Conservation (phyloP, 2,797 vertebrate species). For the Silurus lanzhouensis region DNA sequence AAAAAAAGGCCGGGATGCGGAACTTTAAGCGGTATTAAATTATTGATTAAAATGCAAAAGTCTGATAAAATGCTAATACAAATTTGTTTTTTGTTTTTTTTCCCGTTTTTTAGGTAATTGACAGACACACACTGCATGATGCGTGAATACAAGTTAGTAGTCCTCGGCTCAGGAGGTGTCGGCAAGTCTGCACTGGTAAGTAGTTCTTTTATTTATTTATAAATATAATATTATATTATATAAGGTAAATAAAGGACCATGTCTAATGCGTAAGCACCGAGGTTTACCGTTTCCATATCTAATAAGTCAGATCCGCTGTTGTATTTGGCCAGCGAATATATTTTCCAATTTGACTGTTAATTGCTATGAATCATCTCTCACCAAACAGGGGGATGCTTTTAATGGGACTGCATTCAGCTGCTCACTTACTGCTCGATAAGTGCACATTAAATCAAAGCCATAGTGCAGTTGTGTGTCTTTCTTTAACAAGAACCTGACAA, state of each 20-base stretch:
- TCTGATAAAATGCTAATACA: neutral
- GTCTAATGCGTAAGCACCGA: neutral
- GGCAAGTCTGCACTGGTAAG: constrained; percentile 91
- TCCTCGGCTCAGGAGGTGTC: constrained; percentile 89
- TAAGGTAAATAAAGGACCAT: neutral
- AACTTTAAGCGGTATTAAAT: too few relatives aligned
- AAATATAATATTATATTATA: neutral
- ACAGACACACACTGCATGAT: constrained; percentile 74
- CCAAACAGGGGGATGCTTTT: neutral
- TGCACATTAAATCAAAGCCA: neutral
- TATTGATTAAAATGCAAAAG: too few relatives aligned
- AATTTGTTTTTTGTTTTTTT: constrained; percentile 14
- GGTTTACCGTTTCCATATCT: neutral
- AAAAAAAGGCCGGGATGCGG: too few relatives aligned
- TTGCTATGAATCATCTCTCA: neutral
- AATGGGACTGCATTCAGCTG: neutral
- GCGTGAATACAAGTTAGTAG: constrained; percentile 91
- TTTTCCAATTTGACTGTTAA: neutral
- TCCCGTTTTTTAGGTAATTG: constrained; percentile 49
- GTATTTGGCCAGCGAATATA: neutral
- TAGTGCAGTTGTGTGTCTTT: neutral
- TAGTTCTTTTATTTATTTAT: constrained; percentile 30
- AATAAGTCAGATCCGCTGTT: neutral
- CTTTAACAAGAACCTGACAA: neutral
- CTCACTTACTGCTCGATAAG: neutral